Percentiles rank a stretch among this genome's conserved stretches.
Conservation (phyloP, 2,797 vertebrate genomes). For the Myoxocephalus aenaeus region DNA sequence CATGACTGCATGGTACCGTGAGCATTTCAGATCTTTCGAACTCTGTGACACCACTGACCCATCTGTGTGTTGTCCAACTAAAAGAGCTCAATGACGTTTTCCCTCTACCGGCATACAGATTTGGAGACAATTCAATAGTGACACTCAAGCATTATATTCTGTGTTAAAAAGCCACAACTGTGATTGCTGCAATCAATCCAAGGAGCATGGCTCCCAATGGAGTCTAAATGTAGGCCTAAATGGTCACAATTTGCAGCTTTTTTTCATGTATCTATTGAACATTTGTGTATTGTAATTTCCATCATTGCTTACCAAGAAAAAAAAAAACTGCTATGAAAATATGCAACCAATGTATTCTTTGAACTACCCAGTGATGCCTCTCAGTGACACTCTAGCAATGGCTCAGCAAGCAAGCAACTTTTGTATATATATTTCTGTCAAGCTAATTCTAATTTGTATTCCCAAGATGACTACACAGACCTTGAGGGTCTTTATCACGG, state of each 20-base stretch:
- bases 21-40: too few species aligned
- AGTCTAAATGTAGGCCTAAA: not conserved
- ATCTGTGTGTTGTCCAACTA: too few species aligned
- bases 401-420: not conserved
- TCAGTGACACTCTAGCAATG: too few species aligned
- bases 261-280: slow-evolving; percentile 1
- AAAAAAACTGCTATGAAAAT: not conserved
- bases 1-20: too few species aligned
- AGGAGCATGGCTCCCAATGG: not conserved
- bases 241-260: not conserved
- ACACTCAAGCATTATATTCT: slow-evolving; percentile 27
- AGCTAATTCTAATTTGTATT: slow-evolving; percentile 6
- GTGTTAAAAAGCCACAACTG: slow-evolving; percentile 21
- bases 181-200: not conserved
- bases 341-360: not conserved
- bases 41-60: too few species aligned
- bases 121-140: too few species aligned
- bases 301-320: not conserved
- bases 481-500: slow-evolving; percentile 44
- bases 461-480: slow-evolving; percentile 39
- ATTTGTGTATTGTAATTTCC: not conserved
- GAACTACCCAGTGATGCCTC: not conserved
- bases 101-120: too few species aligned
- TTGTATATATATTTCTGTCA: not conserved
- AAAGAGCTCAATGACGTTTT: too few species aligned